These are phyloP conservation scores for Leuciscus idus DNA, from an alignment of 2,113 vertebrate species.

Conservation along the genomic window DNA sequence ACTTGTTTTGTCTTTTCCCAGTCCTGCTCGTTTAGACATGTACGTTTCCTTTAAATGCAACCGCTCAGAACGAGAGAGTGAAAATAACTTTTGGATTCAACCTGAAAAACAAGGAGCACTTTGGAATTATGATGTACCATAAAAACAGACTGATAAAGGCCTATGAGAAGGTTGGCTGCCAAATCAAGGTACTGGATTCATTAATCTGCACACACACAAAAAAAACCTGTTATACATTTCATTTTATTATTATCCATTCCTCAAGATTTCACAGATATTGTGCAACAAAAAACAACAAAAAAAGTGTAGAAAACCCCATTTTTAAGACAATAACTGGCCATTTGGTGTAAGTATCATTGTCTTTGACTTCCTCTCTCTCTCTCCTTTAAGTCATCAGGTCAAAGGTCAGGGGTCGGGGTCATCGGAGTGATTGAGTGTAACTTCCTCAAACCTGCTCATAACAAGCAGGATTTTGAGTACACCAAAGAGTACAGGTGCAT, in stretches of 20 bases:
- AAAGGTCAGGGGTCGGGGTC: constrained; percentile 78
- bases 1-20: background rate
- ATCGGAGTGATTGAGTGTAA: constrained; percentile 83
- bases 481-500: constrained; percentile 82
- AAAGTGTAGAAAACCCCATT: too few species aligned
- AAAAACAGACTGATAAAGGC: constrained; percentile 84
- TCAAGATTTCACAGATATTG: background rate
- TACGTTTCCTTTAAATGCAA: constrained; percentile 53
- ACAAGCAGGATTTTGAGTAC: constrained; percentile 87
- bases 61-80: constrained; percentile 79
- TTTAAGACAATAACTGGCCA: background rate
- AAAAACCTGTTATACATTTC: background rate
- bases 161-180: constrained; percentile 83
- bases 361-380: background rate
- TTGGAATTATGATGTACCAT: constrained; percentile 85
- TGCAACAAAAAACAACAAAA: background rate
- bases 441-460: constrained; percentile 82
- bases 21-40: background rate
- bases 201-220: background rate
- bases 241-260: background rate
- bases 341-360: background rate
- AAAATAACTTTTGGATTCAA: constrained; percentile 85
- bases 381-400: constrained; percentile 69
- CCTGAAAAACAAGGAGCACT: constrained; percentile 78
- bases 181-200: constrained; percentile 75